Base-by-base conservation (phyloP, 2,113 vertebrate genomes). In the Phainopepla nitens region DNA sequence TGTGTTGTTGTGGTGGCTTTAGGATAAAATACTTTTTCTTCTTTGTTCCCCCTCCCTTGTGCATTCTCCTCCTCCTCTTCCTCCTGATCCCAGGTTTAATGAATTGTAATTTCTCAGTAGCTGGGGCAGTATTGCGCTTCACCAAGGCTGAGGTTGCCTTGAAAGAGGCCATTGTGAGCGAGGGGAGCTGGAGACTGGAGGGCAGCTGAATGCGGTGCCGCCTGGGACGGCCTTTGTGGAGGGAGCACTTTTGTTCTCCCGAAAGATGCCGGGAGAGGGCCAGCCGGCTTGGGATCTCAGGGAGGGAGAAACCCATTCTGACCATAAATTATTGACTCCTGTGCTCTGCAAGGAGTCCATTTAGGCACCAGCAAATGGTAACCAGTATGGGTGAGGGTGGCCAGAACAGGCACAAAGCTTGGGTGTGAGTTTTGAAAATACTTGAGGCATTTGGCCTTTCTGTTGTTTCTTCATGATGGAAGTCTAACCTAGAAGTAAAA, bases 141-240 rank as follows among this genome's bases (percentile, higher is more conserved):
- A 71, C 24, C 57, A 6, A 16, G 87, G 89, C 82, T 1, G 72
- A 50, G 72, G 64, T 65, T 72, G 90, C 71, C 70, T 62, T 97
- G 88, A 97, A 97, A 96, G 96, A 69, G 79, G 62, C 93, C 91
- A 85, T 97, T 97, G 97, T 97, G 91, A 91, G 49, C 2, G 4
- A 53, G 61, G 51, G 15, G 89, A 49, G 90, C 85, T 49, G 56
- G 76, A n/a, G 92, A 24, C 49, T 13, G 90, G 84, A 64, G 86
- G 66, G 82, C 92, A 50, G 93, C 90, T 44, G 90, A 79, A 71
- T 62, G 85, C 19, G 2, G 49, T 60, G 78, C 91, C 1, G 66
- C 91, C 91, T 35, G 81, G 73, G 82, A 75, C n/a, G 1, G 93
- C 83, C 77, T 90, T 79, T 96, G 96, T 96, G 94, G 75, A 70